Evolutionary conservation across 2,888 invertebrate genomes (phyloP), one percentile per base, ranked within the genome.

Genomic region (Coenonympha glycerion): DNA sequence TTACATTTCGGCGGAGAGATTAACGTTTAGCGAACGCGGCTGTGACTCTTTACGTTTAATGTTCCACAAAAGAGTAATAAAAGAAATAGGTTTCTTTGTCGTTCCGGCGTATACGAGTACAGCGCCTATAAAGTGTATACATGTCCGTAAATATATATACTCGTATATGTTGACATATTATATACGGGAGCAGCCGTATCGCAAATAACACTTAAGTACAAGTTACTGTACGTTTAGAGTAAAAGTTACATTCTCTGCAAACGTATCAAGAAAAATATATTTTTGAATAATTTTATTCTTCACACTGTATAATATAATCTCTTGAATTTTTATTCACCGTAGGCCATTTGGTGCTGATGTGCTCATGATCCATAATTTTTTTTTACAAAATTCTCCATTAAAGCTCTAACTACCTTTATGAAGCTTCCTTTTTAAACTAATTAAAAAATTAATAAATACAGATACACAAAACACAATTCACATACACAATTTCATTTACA

Each of bases 191-290:
- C 2, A 4, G 9, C 34, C n/a, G 15, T 33, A 34, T 18, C 45
- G 33, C 45, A 45, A 45, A 45, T 45, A 34, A 45, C 33, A 45
- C 34, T 45, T 34, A 22, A 33, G 44, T 16, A 16, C 33, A 45
- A 42, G 22, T 24, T 24, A 21, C 31, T 31, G 21, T 24, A 34
- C 34, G 24, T 22, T 45, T 16, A 33, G 42, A 30, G 22, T 45
- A 45, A 34, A 45, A 33, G 34, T 45, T 22, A 45, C 45, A 45
- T 45, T 21, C n/a, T n/a, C n/a, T n/a, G n/a, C n/a, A n/a, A n/a
- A n/a, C n/a, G n/a, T n/a, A n/a, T n/a, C n/a, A n/a, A n/a, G n/a
- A n/a, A n/a, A n/a, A n/a, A n/a, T n/a, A n/a, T n/a, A n/a, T n/a
- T n/a, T n/a, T n/a, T n/a, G n/a, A n/a, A n/a, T n/a, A n/a, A n/a